A percentile compares a stretch with the other conserved stretches of the same genome.
Conservation (phyloP, 2,888 invertebrate genomes). For the Drosophila suboccidentalis region DNA sequence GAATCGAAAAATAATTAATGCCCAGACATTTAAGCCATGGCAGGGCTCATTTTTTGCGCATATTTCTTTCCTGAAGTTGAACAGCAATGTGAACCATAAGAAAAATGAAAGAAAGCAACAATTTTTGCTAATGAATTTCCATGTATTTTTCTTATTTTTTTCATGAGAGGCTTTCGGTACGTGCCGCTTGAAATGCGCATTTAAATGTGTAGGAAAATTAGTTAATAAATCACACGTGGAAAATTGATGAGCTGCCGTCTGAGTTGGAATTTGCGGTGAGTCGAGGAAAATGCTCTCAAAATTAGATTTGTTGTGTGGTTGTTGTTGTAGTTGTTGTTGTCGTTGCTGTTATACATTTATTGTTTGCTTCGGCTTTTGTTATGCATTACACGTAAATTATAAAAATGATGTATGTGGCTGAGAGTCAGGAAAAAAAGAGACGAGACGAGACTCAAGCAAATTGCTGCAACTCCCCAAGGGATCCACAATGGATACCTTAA, state of each 20-base stretch:
- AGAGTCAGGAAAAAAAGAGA: not conserved
- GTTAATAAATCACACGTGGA: slow-evolving; percentile 79
- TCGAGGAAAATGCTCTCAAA: slow-evolving; percentile 39
- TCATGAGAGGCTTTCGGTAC: slow-evolving; percentile 44
- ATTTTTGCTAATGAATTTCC: slow-evolving; percentile 75
- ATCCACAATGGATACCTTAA: slow-evolving; percentile 57
- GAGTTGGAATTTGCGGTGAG: slow-evolving; percentile 38
- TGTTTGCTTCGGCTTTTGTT: slow-evolving; percentile 56
- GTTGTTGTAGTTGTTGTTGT: slow-evolving; percentile 22
- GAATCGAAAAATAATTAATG: slow-evolving; percentile 69
- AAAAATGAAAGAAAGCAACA: slow-evolving; percentile 60
- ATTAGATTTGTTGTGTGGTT: slow-evolving; percentile 46
- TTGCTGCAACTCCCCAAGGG: slow-evolving; percentile 44
- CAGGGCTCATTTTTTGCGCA: slow-evolving; percentile 60
- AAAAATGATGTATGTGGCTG: slow-evolving; percentile 61
- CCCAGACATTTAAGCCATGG: slow-evolving; percentile 42
- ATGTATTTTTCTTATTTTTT: slow-evolving; percentile 40
- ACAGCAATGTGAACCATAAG: slow-evolving; percentile 71
- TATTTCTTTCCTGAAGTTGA: slow-evolving; percentile 52
- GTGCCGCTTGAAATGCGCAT: slow-evolving; percentile 71
- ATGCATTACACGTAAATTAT: slow-evolving; percentile 69
- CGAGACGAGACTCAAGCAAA: slow-evolving; percentile 22
- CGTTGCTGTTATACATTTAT: slow-evolving; percentile 56
- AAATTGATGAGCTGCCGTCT: slow-evolving; percentile 76
- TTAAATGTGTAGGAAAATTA: slow-evolving; percentile 78